Evolutionary conservation across 2,797 vertebrate genomes (phyloP).

Genomic region (Spea hammondii): DNA sequence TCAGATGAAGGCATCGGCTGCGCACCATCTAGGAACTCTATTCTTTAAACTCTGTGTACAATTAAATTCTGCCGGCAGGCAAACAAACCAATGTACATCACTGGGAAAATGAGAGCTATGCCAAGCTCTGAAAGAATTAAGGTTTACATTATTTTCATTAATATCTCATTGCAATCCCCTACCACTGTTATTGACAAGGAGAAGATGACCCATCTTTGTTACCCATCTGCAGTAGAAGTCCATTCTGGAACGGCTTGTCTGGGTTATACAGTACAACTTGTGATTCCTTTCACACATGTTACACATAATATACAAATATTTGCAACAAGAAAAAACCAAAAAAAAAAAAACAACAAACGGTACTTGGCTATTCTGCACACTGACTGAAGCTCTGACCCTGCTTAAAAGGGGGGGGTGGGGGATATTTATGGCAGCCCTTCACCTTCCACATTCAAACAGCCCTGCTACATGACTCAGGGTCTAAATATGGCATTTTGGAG

Average conservation of each 20-base stretch:
- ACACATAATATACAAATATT: constrained; percentile 45
- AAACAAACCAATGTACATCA: too few species aligned
- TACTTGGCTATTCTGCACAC: constrained; percentile 48
- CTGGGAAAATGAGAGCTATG: too few species aligned
- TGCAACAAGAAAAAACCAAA: not conserved
- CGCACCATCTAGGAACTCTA: too few species aligned
- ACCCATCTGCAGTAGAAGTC: not conserved
- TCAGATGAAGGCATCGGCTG: too few species aligned
- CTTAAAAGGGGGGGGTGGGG: not conserved
- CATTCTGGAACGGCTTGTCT: not conserved
- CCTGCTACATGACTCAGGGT: not conserved
- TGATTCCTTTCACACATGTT: constrained; percentile 35
- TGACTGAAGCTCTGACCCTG: constrained; percentile 21
- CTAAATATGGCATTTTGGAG: constrained; percentile 5
- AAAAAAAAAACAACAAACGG: too few species aligned
- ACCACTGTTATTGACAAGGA: too few species aligned
- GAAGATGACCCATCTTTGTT: too few species aligned
- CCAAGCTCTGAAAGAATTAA: too few species aligned
- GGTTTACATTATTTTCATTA: too few species aligned
- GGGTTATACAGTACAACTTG: not conserved
- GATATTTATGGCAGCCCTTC: constrained; percentile 3
- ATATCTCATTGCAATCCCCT: too few species aligned
- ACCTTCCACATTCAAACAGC: not conserved
- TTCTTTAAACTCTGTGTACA: too few species aligned
- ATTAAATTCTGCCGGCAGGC: too few species aligned